A percentile compares a stretch with the other conserved stretches of the same genome.
Conservation (phyloP, 1,140 invertebrate species). For the Bombus turneri region DNA sequence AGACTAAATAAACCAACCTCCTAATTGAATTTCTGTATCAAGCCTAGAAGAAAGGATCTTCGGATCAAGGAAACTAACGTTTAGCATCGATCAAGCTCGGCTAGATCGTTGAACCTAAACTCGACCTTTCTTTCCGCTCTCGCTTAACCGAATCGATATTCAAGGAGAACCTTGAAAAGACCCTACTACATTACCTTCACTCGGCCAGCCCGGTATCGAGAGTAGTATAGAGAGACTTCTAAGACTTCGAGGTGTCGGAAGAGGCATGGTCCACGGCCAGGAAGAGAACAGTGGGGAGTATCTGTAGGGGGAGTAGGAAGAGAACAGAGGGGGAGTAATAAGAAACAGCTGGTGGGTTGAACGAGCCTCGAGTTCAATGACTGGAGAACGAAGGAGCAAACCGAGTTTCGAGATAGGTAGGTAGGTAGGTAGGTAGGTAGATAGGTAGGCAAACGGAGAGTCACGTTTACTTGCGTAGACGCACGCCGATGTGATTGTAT, state of each 20-base stretch:
- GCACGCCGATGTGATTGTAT: conserved; percentile 12
- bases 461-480: conserved; percentile 59
- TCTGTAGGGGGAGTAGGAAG: conserved; percentile 28
- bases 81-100: conserved; percentile 1
- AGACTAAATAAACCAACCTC: not conserved
- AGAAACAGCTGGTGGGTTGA: conserved; percentile 81
- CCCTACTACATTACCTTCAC: conserved; percentile 20
- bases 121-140: conserved; percentile 24
- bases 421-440: conserved; percentile 71
- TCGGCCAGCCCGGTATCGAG: conserved; percentile 5
- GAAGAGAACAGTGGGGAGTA: conserved; percentile 37
- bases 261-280: conserved; percentile 53
- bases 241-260: conserved; percentile 45
- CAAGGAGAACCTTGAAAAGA: conserved; percentile 44
- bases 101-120: conserved; percentile 44
- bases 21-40: not conserved
- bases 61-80: not conserved
- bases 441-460: conserved; percentile 55
- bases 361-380: conserved; percentile 80
- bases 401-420: conserved; percentile 66
- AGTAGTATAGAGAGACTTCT: conserved; percentile 13
- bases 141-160: conserved; percentile 38
- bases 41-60: not conserved
- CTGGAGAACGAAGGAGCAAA: conserved; percentile 72
- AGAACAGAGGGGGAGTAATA: conserved; percentile 60